A percentile compares a stretch with the other conserved stretches of the same genome.
Conservation (phyloP, 1,140 invertebrate species). For the Popillia japonica region DNA sequence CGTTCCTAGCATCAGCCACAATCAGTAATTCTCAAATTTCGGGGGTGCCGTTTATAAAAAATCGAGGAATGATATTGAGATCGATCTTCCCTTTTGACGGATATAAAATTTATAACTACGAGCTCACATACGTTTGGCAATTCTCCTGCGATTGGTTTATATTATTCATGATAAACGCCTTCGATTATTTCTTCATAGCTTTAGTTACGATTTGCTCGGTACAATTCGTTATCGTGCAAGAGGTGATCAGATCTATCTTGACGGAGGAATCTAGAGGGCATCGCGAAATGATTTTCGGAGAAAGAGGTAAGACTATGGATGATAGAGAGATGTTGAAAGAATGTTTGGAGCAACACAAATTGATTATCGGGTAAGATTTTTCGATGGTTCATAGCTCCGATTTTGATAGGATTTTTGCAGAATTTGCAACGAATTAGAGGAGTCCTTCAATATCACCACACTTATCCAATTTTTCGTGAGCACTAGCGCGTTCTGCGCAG, state of each 20-base stretch:
- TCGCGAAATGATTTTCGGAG: constrained; percentile 6
- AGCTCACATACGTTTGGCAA: constrained; percentile 24
- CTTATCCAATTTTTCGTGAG: constrained; percentile 30
- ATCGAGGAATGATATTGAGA: background rate
- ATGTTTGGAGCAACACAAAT: constrained; percentile 39
- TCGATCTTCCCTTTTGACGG: constrained; percentile 14
- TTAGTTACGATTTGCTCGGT: constrained; percentile 10
- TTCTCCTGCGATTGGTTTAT: constrained; percentile 20
- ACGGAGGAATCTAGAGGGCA: constrained; percentile 21
- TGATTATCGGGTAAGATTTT: background rate
- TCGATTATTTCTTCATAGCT: constrained; percentile 36
- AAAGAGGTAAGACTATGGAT: background rate
- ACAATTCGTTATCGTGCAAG: constrained; percentile 30
- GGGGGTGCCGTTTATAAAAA: background rate
- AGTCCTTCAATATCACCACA: constrained; percentile 23
- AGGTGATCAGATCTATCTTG: constrained; percentile 25
- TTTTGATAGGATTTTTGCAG: background rate
- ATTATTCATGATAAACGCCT: constrained; percentile 19
- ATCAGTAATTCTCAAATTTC: constrained; percentile 10
- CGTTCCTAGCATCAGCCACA: background rate
- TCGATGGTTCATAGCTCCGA: background rate
- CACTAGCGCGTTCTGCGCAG: constrained; percentile 17
- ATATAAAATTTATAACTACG: background rate
- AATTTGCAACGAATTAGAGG: constrained; percentile 33
- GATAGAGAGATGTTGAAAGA: constrained; percentile 26